Base-by-base conservation (phyloP, 23 tunicate species). In the Halocynthia roretzi region DNA sequence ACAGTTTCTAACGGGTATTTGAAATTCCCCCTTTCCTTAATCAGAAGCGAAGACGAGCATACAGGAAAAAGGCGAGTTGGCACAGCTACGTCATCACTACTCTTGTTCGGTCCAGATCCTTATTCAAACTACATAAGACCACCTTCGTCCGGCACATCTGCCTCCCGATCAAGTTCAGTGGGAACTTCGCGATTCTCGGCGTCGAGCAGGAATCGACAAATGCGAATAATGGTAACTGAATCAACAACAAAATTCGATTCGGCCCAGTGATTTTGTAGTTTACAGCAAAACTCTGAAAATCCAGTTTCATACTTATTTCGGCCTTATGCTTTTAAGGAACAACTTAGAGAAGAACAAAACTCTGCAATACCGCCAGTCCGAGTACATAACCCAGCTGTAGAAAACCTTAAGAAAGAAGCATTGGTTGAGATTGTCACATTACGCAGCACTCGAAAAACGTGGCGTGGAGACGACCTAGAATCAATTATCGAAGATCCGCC, bases 81-180 rank as follows among this genome's bases (percentile, higher is more conserved):
- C 54, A 77, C 72, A 51, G 76, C 69, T 14, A 78, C 86, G 15
- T 31, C 81, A 8, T 80, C 87, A 4, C 82, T 82, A 8, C 76
- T 77, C 14, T 58, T 88, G 8, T 88, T 78, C 53, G 95, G 83
- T n/a, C 84, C 83, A 56, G 95, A 83, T 57, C 71, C 86, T 7
- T 83, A 72, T 73, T 81, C 83, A 52, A n/a, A 64, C n/a, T 83
- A 70, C 23, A 80, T 76, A 44, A 65, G 96, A 52, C 96, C 96
- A 8, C 75, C 88, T 8, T 89, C 96, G 8, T 80, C 89, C 49
- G 88, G 78, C 8, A 74, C 78, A 54, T 62, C 64, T 8, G 78
- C 78, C n/a, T 74, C 78, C 8, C 64, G 55, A n/a, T 62, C 78
- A 18, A 74, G 78, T 54, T 74, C 78, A 6, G 31, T 10, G 10